phyloP scores from a whole-genome alignment of 2,888 invertebrate genomes.

The Pteria penguin region DNA sequence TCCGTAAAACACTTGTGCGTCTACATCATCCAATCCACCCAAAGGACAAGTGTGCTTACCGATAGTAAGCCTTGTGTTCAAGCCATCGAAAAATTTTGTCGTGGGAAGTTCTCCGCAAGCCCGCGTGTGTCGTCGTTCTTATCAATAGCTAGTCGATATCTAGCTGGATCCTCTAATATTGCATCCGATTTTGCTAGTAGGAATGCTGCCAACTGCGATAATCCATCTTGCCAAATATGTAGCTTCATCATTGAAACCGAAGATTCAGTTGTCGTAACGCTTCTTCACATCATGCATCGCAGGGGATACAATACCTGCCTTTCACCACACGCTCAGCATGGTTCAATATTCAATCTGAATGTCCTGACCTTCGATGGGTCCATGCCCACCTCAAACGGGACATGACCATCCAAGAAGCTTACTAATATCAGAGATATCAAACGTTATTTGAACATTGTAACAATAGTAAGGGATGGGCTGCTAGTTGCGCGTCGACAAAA shows the following conservation, averaged over 20 bases:
- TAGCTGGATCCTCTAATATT: constrained; percentile 15
- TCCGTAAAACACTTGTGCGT: too few species aligned
- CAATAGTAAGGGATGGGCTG: constrained; percentile 53
- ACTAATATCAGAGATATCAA: constrained; percentile 56
- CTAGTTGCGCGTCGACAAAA: constrained; percentile 40
- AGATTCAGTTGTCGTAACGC: too few species aligned
- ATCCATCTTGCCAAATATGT: too few species aligned
- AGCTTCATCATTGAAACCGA: constrained; percentile 28
- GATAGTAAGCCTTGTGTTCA: too few species aligned
- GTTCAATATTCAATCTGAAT: constrained; percentile 47
- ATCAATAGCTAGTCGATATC: constrained; percentile 30
- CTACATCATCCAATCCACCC: too few species aligned
- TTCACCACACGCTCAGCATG: constrained; percentile 53
- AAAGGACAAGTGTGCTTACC: too few species aligned
- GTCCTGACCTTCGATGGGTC: constrained; percentile 55
- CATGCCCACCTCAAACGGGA: too few species aligned
- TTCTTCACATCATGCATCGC: too few species aligned
- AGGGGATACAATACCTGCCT: constrained; percentile 26
- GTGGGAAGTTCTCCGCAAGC: too few species aligned
- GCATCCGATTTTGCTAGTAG: constrained; percentile 37
- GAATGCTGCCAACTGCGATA: too few species aligned
- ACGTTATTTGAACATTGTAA: constrained; percentile 45
- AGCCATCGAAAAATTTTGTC: too few species aligned
- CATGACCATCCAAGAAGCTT: constrained; percentile 56
- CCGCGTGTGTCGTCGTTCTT: too few species aligned